These are phyloP conservation scores for Phalacrocorax carbo DNA, from an alignment of 2,113 vertebrate species.

Conservation along the genomic window DNA sequence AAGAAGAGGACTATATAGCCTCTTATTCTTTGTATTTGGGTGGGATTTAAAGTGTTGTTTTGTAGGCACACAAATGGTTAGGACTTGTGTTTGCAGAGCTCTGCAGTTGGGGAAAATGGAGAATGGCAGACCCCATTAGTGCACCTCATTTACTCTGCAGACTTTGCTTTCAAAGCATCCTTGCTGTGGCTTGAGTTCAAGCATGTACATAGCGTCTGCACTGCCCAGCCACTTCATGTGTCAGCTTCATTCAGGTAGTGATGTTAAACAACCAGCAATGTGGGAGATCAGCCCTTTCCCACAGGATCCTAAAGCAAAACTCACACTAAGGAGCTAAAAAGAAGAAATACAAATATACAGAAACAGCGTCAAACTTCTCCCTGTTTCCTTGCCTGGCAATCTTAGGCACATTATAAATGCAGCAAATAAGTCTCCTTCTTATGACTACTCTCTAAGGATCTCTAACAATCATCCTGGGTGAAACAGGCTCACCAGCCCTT, in stretches of 20 bases:
- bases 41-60: background rate
- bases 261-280: background rate
- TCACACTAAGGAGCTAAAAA: no score
- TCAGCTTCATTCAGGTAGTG: background rate
- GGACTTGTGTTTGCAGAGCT: background rate
- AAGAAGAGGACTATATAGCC: background rate
- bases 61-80: background rate
- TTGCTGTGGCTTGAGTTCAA: background rate
- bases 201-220: accelerated
- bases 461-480: background rate
- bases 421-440: background rate
- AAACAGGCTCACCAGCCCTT: background rate
- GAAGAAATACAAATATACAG: background rate
- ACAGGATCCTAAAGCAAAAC: background rate
- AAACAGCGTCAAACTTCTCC: accelerated
- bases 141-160: background rate
- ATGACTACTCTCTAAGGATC: background rate
- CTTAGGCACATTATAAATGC: background rate
- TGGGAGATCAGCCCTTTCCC: background rate
- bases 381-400: background rate
- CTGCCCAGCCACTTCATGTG: accelerated
- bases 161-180: background rate
- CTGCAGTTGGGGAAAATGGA: accelerated
- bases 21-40: background rate
- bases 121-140: background rate